phyloP scores from a whole-genome alignment of 2,888 invertebrate genomes.

The Lithophane ornitopus region DNA sequence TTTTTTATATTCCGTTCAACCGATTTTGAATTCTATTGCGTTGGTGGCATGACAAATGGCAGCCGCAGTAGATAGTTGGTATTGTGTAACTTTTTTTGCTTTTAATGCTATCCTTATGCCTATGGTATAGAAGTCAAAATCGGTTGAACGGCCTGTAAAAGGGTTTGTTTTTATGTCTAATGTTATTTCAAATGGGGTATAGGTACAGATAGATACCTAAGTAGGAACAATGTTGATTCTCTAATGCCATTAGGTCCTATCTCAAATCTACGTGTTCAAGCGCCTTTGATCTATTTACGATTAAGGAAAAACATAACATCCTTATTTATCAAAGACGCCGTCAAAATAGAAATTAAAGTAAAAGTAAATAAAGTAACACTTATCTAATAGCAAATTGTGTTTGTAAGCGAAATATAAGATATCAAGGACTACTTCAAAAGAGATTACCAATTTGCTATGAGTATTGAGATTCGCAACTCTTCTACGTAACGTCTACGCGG shows the following conservation, averaged over 20 bases:
- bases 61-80: too few species aligned
- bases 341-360: too few species aligned
- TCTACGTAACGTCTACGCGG: neutral
- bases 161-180: too few species aligned
- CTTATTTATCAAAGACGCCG: neutral
- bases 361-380: too few species aligned
- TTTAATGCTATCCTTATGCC: too few species aligned
- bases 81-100: too few species aligned
- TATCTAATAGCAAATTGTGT: neutral
- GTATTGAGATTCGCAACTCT: neutral
- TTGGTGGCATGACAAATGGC: too few species aligned
- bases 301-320: neutral
- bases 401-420: neutral
- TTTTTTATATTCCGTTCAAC: too few species aligned
- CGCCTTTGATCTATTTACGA: conserved; percentile 1
- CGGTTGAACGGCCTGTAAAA: too few species aligned
- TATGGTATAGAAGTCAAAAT: too few species aligned
- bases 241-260: neutral
- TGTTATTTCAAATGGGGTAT: too few species aligned
- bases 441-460: neutral
- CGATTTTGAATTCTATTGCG: too few species aligned
- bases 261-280: conserved; percentile 19
- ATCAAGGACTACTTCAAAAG: neutral
- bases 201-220: neutral
- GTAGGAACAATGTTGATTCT: neutral